A percentile compares a stretch with the other conserved stretches of the same genome.
Evolutionary conservation across 2,113 vertebrate genomes (phyloP).

Genomic region (Scophthalmus maximus): DNA sequence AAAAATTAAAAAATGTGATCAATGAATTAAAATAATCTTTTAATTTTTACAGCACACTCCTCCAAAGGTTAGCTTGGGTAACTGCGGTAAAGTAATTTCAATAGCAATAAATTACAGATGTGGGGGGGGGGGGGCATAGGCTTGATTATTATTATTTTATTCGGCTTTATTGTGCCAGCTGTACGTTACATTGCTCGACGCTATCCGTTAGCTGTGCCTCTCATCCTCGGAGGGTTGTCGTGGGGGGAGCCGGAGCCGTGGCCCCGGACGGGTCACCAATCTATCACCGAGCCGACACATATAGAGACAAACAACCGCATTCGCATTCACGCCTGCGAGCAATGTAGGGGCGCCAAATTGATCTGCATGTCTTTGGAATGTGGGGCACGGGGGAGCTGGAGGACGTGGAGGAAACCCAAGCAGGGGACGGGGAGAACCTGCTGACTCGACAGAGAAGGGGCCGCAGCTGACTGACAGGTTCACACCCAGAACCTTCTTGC

Average conservation of each 20-base stretch:
- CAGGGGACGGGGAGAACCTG: background rate
- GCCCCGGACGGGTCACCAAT: background rate
- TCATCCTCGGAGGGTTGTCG: too few species aligned
- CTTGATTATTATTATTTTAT: background rate
- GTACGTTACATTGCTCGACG: too few species aligned
- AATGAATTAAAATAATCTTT: background rate
- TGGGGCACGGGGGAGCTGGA: background rate
- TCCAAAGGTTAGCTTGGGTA: background rate
- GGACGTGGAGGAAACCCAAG: background rate
- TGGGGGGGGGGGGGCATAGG: background rate
- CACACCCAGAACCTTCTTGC: background rate
- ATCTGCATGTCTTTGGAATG: background rate
- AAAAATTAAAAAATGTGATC: background rate
- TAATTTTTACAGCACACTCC: background rate
- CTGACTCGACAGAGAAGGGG: background rate
- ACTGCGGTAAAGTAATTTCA: background rate
- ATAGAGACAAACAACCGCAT: background rate
- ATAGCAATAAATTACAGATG: background rate
- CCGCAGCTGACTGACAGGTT: background rate
- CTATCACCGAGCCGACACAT: background rate
- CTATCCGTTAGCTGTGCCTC: too few species aligned
- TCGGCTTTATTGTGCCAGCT: background rate
- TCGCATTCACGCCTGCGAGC: background rate
- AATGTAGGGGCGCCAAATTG: background rate
- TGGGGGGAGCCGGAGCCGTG: too few species aligned